These are phyloP conservation scores for Nephila pilipes DNA, from an alignment of 1,140 invertebrate species.

Conservation along the genomic window DNA sequence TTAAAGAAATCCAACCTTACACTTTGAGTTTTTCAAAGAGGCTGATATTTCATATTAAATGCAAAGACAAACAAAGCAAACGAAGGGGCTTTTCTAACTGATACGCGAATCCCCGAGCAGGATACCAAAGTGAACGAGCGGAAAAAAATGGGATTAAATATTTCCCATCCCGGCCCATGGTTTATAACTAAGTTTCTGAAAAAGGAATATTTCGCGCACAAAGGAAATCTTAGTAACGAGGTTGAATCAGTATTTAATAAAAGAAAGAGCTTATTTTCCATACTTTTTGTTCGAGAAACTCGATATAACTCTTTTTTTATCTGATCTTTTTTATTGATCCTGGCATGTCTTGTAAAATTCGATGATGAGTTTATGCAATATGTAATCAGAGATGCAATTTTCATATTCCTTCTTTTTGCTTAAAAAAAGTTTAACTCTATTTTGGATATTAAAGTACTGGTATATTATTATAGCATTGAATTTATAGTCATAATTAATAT, in stretches of 20 bases:
- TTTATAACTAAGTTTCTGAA: slow-evolving; percentile 32
- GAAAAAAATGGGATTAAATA: slow-evolving; percentile 47
- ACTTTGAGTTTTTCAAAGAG: neutral
- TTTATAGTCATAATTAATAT: neutral
- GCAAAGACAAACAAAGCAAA: slow-evolving; percentile 66
- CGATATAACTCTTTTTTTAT: neutral
- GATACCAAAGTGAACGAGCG: neutral
- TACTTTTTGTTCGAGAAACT: too few relatives aligned
- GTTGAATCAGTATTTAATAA: slow-evolving; percentile 51
- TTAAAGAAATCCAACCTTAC: slow-evolving; percentile 58
- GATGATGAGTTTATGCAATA: neutral
- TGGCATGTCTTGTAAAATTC: neutral
- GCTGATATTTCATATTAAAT: slow-evolving; percentile 58
- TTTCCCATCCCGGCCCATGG: neutral
- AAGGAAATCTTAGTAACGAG: slow-evolving; percentile 24
- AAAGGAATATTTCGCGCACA: slow-evolving; percentile 22
- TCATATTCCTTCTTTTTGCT: neutral
- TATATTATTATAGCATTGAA: neutral
- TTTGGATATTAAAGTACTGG: neutral
- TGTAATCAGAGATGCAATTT: neutral
- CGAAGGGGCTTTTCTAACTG: slow-evolving; percentile 21
- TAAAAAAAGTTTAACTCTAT: slow-evolving; percentile 12
- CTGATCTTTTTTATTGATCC: neutral
- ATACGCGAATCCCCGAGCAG: neutral
- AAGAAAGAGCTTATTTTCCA: neutral